Percentiles rank a stretch among this genome's conserved stretches.
These are phyloP conservation scores for Rhagophthalmus giganteus DNA, from an alignment of 2,888 invertebrate species.

Conservation along the genomic window DNA sequence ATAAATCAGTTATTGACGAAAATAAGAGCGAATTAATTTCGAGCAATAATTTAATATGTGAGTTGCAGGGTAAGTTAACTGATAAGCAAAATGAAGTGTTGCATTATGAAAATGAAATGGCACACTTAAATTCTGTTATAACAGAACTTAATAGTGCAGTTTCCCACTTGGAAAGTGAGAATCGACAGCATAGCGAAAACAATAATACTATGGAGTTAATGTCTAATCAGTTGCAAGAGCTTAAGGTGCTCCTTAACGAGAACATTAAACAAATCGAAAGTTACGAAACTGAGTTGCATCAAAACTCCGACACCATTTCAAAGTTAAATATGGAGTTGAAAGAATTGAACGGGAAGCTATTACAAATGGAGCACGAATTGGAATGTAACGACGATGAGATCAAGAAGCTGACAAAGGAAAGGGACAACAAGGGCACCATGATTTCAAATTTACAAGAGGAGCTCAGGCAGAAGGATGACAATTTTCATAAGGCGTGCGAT, in stretches of 20 bases:
- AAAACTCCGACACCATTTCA: constrained; percentile 62
- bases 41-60: constrained; percentile 42
- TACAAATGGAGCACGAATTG: constrained; percentile 58
- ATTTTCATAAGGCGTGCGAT: constrained; percentile 47
- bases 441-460: constrained; percentile 53
- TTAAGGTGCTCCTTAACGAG: constrained; percentile 60
- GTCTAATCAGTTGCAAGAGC: constrained; percentile 60
- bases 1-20: constrained; percentile 45
- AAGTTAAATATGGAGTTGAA: constrained; percentile 61
- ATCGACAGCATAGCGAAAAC: constrained; percentile 56
- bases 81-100: constrained; percentile 41
- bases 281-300: constrained; percentile 61
- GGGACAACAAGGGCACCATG: constrained; percentile 46
- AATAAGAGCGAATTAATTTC: constrained; percentile 49
- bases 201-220: constrained; percentile 54
- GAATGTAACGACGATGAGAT: constrained; percentile 58
- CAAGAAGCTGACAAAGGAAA: constrained; percentile 55
- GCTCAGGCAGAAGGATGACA: constrained; percentile 54
- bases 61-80: constrained; percentile 42
- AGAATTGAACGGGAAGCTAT: constrained; percentile 61
- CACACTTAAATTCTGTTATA: constrained; percentile 56
- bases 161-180: constrained; percentile 58
- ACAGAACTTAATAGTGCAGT: constrained; percentile 59
- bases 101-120: constrained; percentile 39
- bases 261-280: constrained; percentile 59